Conservation (phyloP, 2,888 invertebrate genomes). For the Clepsis dumicolana region DNA sequence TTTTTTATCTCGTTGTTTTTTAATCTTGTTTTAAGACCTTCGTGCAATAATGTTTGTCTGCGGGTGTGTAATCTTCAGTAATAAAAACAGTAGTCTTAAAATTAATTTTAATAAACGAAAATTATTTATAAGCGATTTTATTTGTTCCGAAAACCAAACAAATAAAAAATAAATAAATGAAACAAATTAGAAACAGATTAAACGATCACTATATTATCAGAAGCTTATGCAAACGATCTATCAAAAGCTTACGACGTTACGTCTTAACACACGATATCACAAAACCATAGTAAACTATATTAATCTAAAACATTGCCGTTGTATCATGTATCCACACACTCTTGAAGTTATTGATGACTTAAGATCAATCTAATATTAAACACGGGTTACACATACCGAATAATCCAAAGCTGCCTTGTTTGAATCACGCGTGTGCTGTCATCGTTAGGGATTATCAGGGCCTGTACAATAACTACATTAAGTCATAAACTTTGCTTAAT, state of each 20-base stretch:
- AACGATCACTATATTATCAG: conserved; percentile 62
- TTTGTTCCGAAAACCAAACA: background rate
- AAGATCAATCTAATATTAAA: background rate
- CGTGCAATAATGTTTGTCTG: conserved; percentile 31
- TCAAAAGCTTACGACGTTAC: conserved; percentile 67
- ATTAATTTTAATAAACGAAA: conserved; percentile 8
- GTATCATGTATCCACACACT: conserved; percentile 12
- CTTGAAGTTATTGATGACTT: conserved; percentile 1
- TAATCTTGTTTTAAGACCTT: conserved; percentile 15
- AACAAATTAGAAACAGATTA: conserved; percentile 45
- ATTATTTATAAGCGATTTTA: conserved; percentile 1
- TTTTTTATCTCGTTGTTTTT: background rate
- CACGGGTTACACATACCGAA: background rate
- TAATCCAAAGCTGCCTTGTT: background rate
- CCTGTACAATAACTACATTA: conserved; percentile 14
- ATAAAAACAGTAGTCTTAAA: conserved; percentile 1
- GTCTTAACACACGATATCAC: conserved; percentile 62
- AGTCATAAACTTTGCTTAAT: conserved; percentile 12
- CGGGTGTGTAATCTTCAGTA: conserved; percentile 5
- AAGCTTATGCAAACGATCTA: conserved; percentile 69
- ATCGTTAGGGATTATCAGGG: background rate
- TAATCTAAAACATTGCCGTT: conserved; percentile 59
- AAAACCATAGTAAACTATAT: conserved; percentile 70
- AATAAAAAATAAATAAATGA: conserved; percentile 44
- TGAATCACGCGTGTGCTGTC: background rate